Evolutionary conservation across 2,797 vertebrate genomes (phyloP).

Genomic region (Poeciliopsis infans): DNA sequence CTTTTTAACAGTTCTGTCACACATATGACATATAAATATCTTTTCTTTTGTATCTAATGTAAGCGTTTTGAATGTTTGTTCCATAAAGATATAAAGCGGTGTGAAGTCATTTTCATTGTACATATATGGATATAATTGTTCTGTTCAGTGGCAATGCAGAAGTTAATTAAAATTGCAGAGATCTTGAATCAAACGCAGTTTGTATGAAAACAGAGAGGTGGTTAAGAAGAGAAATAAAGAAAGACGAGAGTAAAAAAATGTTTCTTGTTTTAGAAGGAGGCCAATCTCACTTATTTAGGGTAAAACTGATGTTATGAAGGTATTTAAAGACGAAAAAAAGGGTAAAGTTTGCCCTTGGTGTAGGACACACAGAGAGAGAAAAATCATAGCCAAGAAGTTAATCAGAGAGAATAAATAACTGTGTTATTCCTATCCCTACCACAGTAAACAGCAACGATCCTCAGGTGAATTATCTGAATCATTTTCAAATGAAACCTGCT

Average conservation of each 20-base stretch:
- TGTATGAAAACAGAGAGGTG: slow-evolving; percentile 42
- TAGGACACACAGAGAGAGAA: slow-evolving; percentile 49
- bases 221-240: slow-evolving; percentile 17
- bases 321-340: slow-evolving; percentile 35
- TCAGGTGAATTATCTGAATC: slow-evolving; percentile 72
- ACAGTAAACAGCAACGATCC: slow-evolving; percentile 57
- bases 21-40: slow-evolving; percentile 80
- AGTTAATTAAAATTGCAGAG: slow-evolving; percentile 61
- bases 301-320: slow-evolving; percentile 27
- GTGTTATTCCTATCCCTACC: slow-evolving; percentile 47
- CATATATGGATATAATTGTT: slow-evolving; percentile 83
- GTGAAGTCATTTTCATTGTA: slow-evolving; percentile 83
- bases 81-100: slow-evolving; percentile 79
- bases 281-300: slow-evolving; percentile 45
- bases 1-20: slow-evolving; percentile 80
- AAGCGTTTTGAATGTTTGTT: slow-evolving; percentile 83
- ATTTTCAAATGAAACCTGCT: slow-evolving; percentile 43
- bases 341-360: slow-evolving; percentile 48
- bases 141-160: slow-evolving; percentile 77
- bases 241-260: slow-evolving; percentile 34
- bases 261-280: slow-evolving; percentile 50
- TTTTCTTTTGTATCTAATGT: slow-evolving; percentile 81
- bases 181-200: slow-evolving; percentile 57
- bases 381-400: slow-evolving; percentile 30
- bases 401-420: slow-evolving; percentile 36